Evolutionary conservation across 1,140 invertebrate species (phyloP).

Genomic region (Nilaparvata lugens): DNA sequence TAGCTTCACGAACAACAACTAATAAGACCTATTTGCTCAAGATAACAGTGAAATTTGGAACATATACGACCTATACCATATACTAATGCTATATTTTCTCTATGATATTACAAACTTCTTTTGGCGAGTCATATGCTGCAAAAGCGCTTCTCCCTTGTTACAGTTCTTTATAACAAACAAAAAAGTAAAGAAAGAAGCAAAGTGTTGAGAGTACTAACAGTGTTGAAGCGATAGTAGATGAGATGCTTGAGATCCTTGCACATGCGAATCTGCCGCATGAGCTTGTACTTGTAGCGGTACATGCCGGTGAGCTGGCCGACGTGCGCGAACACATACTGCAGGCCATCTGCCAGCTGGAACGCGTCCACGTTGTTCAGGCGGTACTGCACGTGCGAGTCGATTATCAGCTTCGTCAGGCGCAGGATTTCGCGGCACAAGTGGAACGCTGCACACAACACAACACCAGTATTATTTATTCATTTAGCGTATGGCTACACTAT

Average conservation of each 20-base stretch:
- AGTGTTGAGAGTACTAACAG: conserved; percentile 58
- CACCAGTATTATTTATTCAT: too few relatives aligned
- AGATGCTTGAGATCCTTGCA: conserved; percentile 99
- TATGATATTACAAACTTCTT: too few relatives aligned
- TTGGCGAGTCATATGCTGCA: too few relatives aligned
- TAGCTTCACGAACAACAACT: too few relatives aligned
- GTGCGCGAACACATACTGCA: conserved; percentile 99
- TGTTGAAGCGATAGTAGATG: conserved; percentile 99
- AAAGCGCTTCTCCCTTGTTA: too few relatives aligned
- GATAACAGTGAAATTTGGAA: too few relatives aligned
- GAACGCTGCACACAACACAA: conserved; percentile 87
- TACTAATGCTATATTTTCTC: too few relatives aligned
- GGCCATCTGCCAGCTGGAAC: conserved; percentile 94
- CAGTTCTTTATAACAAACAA: too few relatives aligned
- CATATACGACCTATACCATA: too few relatives aligned
- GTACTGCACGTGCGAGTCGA: conserved; percentile 99
- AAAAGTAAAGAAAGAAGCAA: too few relatives aligned
- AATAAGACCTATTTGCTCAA: too few relatives aligned
- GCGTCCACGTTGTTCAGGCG: conserved; percentile 98
- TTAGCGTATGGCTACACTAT: too few relatives aligned
- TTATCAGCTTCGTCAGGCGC: conserved; percentile 92
- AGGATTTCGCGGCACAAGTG: conserved; percentile 98
- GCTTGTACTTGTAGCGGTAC: conserved; percentile 99
- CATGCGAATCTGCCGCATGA: conserved; percentile 99
- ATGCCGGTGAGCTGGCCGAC: conserved; percentile 99